Conservation (phyloP, 2,113 vertebrate genomes). For the Thunnus maccoyii region DNA sequence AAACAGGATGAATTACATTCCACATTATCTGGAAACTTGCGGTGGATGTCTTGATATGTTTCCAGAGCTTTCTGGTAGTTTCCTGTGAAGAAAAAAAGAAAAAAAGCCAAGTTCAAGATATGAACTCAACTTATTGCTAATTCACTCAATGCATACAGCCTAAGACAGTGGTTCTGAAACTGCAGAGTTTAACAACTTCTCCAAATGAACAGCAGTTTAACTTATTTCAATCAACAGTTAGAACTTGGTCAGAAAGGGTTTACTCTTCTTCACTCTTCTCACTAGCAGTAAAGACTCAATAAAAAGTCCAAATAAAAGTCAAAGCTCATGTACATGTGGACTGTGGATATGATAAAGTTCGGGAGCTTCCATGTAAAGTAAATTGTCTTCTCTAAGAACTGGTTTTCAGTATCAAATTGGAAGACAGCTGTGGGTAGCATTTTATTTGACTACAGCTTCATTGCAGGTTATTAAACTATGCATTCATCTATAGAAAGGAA, state of each 20-base stretch:
- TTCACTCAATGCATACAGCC: not conserved
- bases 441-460: no score
- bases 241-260: no score
- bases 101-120: not conserved
- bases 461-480: not conserved
- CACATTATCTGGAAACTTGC: constrained; percentile 94
- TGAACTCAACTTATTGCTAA: not conserved
- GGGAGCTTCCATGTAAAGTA: no score
- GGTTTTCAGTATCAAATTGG: not conserved
- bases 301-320: no score
- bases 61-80: constrained; percentile 97
- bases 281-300: not conserved
- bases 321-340: no score
- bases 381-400: not conserved
- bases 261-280: not conserved
- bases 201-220: no score
- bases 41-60: constrained; percentile 95
- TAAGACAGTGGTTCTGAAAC: not conserved
- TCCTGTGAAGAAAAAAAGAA: constrained; percentile 81
- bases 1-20: constrained; percentile 88
- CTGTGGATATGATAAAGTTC: not conserved
- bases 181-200: not conserved
- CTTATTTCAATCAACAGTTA: no score
- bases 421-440: no score
- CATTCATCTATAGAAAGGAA: not conserved